A percentile compares a stretch with the other conserved stretches of the same genome.
Evolutionary conservation across 1,140 invertebrate genomes (phyloP).

Genomic region (Drosophila littoralis): DNA sequence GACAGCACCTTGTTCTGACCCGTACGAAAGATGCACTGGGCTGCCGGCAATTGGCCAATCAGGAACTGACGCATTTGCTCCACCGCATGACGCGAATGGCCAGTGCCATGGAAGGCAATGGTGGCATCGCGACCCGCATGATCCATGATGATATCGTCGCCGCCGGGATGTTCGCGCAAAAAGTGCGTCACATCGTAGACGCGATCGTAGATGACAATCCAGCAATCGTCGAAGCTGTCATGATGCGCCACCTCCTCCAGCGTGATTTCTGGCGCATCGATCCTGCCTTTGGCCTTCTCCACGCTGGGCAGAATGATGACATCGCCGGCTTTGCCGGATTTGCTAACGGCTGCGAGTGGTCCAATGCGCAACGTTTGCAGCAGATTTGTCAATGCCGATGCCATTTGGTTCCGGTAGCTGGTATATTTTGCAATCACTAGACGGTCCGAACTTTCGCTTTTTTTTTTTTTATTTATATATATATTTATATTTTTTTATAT

Average conservation of each 20-base stretch:
- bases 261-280: constrained; percentile 83
- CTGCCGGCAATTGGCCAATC: constrained; percentile 89
- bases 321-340: constrained; percentile 31
- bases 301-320: constrained; percentile 36
- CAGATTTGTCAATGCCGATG: constrained; percentile 69
- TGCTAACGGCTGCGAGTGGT: constrained; percentile 39
- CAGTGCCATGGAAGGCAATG: constrained; percentile 91
- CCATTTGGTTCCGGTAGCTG: constrained; percentile 52
- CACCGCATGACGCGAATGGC: constrained; percentile 89
- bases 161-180: constrained; percentile 93
- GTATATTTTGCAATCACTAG: constrained; percentile 12
- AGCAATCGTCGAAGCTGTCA: constrained; percentile 88
- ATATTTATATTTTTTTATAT: not conserved
- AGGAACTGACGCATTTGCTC: constrained; percentile 87
- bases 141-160: constrained; percentile 92
- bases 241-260: constrained; percentile 88
- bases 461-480: constrained; percentile 2
- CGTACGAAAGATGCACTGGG: constrained; percentile 89
- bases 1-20: constrained; percentile 67
- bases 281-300: constrained; percentile 46
- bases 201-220: constrained; percentile 90
- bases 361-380: constrained; percentile 71
- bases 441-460: constrained; percentile 63
- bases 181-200: constrained; percentile 91
- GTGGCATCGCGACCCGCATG: constrained; percentile 95